phyloP scores from a whole-genome alignment of 1,140 invertebrate genomes.

The Melipona quadrifasciata region DNA sequence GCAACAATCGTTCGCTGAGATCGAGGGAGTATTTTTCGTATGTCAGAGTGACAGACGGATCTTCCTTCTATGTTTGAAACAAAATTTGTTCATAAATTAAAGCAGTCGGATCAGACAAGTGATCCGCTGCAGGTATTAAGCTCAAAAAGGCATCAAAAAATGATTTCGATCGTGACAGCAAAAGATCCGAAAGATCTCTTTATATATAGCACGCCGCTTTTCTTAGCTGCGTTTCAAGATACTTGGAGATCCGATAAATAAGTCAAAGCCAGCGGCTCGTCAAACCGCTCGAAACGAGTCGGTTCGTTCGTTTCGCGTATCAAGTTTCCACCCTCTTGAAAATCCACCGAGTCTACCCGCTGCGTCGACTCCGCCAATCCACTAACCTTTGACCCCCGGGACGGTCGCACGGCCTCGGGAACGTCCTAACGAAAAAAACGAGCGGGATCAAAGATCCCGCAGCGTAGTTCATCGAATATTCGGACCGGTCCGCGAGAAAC shows the following conservation, averaged over 20 bases:
- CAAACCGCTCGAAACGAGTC: neutral
- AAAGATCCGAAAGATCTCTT: neutral
- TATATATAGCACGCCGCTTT: too few species aligned
- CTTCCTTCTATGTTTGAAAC: too few species aligned
- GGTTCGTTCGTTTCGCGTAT: neutral
- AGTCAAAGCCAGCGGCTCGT: too few species aligned
- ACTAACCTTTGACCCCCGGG: neutral
- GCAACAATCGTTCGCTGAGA: neutral
- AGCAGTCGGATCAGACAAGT: neutral
- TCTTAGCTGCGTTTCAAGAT: too few species aligned
- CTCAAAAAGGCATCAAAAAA: neutral
- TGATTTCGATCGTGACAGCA: neutral
- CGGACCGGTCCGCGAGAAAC: slow-evolving; percentile 63
- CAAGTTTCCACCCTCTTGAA: neutral
- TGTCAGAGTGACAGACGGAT: too few species aligned
- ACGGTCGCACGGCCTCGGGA: neutral
- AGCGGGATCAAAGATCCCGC: slow-evolving; percentile 26
- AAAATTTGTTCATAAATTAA: neutral
- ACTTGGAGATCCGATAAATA: too few species aligned
- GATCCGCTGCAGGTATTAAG: neutral
- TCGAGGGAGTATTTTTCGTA: too few species aligned
- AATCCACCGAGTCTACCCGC: neutral
- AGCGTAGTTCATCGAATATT: slow-evolving; percentile 75
- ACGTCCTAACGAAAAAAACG: slow-evolving; percentile 7
- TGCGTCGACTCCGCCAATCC: neutral